phyloP scores from a whole-genome alignment of 2,888 invertebrate species.

The Kuschelorhynchus macadamiae region DNA sequence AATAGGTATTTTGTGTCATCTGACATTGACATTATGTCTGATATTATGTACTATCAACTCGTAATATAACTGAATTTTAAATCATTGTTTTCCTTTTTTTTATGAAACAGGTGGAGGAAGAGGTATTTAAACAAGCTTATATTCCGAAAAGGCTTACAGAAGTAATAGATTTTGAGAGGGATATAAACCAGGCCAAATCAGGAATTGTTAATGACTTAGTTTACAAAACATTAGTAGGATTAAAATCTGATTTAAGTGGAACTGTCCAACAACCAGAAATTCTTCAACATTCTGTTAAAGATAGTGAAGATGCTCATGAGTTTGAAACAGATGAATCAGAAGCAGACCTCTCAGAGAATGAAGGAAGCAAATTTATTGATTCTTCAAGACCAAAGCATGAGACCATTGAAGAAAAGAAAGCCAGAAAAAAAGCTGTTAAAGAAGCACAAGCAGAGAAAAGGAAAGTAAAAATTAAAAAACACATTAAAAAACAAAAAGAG shows the following conservation, averaged over 20 bases:
- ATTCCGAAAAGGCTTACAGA: slow-evolving; percentile 95
- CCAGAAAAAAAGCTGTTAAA: slow-evolving; percentile 90
- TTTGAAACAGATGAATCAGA: slow-evolving; percentile 57
- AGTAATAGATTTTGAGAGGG: slow-evolving; percentile 89
- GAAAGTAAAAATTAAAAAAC: slow-evolving; percentile 92
- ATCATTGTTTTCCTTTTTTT: no score
- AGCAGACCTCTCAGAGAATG: slow-evolving; percentile 61
- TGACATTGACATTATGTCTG: no score
- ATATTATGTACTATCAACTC: no score
- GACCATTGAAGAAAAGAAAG: slow-evolving; percentile 84
- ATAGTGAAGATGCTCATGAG: slow-evolving; percentile 45
- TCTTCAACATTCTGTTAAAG: slow-evolving; percentile 66
- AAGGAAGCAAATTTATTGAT: slow-evolving; percentile 73
- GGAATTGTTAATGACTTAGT: slow-evolving; percentile 81
- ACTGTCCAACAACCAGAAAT: slow-evolving; percentile 78
- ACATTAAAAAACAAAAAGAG: slow-evolving; percentile 91
- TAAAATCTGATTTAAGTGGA: slow-evolving; percentile 84
- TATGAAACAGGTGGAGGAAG: slow-evolving; percentile 87
- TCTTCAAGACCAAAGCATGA: slow-evolving; percentile 83
- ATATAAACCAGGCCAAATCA: slow-evolving; percentile 84
- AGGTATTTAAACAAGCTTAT: slow-evolving; percentile 93
- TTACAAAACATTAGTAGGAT: slow-evolving; percentile 89
- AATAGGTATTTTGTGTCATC: no score
- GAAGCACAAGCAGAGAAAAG: slow-evolving; percentile 90
- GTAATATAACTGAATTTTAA: no score